These are phyloP conservation scores for Acleris holmiana DNA, from an alignment of 2,888 invertebrate genomes.

Conservation along the genomic window DNA sequence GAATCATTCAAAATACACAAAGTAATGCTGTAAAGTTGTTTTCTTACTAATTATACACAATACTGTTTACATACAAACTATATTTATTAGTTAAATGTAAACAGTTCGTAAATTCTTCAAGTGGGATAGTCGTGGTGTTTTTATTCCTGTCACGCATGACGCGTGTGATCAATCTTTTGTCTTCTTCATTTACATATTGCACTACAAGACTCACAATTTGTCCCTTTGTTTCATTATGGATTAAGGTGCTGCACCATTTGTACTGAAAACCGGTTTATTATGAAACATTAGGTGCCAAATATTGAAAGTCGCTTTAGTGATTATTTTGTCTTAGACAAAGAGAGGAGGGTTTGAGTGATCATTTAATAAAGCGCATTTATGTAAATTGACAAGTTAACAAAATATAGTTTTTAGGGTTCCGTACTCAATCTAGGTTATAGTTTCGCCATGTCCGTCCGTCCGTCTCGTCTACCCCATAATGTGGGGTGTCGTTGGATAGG, in stretches of 20 bases:
- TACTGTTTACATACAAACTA: background rate
- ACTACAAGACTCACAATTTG: constrained; percentile 21
- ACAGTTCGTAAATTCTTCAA: background rate
- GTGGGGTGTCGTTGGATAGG: no score
- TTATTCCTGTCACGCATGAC: constrained; percentile 25
- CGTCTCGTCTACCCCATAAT: no score
- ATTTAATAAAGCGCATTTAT: no score
- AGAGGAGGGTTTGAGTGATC: background rate
- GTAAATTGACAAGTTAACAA: no score
- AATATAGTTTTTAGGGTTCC: no score
- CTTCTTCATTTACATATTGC: constrained; percentile 26
- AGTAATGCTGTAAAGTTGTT: background rate
- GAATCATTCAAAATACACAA: no score
- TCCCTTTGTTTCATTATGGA: constrained; percentile 17
- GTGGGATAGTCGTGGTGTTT: background rate
- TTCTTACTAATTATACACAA: background rate
- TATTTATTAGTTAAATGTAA: background rate
- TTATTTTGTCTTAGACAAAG: no score
- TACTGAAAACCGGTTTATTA: no score
- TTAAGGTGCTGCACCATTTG: background rate
- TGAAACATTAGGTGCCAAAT: background rate
- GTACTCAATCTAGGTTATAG: no score
- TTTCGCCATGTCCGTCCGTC: no score
- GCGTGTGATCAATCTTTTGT: constrained; percentile 37
- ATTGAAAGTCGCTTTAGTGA: background rate